A percentile compares a stretch with the other conserved stretches of the same genome.
Conservation (phyloP, 2,113 vertebrate species). For the Phaetusa simplex region DNA sequence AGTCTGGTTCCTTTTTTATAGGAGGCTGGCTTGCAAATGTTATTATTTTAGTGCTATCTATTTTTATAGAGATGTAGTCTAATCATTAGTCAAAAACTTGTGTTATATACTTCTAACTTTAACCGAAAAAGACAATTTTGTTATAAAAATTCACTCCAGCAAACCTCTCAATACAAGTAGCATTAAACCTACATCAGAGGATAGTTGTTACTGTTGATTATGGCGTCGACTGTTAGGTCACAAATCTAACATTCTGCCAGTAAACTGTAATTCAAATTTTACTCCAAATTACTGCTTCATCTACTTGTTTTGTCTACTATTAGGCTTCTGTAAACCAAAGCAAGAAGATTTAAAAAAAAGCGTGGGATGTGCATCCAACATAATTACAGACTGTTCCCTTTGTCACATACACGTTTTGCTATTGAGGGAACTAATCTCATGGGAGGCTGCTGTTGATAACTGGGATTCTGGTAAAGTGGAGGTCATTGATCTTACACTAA, state of each 20-base stretch:
- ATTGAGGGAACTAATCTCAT: background rate
- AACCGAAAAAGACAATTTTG: background rate
- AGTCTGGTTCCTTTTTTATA: background rate
- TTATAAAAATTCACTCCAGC: background rate
- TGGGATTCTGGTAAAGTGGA: background rate
- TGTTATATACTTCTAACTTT: background rate
- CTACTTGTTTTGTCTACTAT: slow-evolving; percentile 1
- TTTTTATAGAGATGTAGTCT: background rate
- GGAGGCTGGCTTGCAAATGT: background rate
- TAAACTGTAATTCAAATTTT: background rate
- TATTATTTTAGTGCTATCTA: background rate
- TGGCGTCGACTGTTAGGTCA: background rate
- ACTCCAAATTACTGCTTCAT: background rate
- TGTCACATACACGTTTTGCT: background rate
- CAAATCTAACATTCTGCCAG: background rate
- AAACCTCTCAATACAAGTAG: background rate
- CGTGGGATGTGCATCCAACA: background rate
- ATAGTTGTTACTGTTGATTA: background rate
- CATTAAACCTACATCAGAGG: background rate
- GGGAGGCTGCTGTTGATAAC: background rate
- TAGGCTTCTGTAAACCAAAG: background rate
- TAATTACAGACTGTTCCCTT: background rate
- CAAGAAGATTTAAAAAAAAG: background rate
- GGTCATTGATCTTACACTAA: background rate
- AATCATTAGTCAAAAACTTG: background rate